Conservation (phyloP, 2,797 vertebrate species). For the Sebastes variabilis region DNA sequence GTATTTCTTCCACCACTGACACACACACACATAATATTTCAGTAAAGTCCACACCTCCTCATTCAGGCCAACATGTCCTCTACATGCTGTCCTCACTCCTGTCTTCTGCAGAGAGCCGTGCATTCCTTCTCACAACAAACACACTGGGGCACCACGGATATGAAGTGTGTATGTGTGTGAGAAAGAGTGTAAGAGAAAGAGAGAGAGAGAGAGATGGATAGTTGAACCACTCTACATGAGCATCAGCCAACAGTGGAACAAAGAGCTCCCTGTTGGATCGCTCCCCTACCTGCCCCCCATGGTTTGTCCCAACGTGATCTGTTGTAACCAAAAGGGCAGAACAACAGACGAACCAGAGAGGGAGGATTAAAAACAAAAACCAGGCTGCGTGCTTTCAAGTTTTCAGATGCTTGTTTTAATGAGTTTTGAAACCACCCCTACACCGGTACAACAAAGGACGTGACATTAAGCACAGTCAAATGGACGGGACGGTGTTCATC, state of each 20-base stretch:
- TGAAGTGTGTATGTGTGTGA: background rate
- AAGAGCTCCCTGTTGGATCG: conserved; percentile 45
- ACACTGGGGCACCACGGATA: background rate
- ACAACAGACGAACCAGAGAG: conserved; percentile 9
- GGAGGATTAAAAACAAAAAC: conserved; percentile 4
- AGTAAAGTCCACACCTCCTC: background rate
- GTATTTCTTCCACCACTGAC: background rate
- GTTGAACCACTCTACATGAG: conserved; percentile 35
- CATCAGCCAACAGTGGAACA: conserved; percentile 64
- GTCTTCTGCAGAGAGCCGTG: conserved; percentile 9
- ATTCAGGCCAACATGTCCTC: background rate
- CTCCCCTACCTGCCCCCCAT: conserved; percentile 26
- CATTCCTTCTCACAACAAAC: conserved; percentile 47
- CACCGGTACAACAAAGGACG: conserved; percentile 15
- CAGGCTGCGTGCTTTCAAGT: conserved; percentile 16
- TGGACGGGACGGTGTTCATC: background rate
- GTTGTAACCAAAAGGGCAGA: conserved; percentile 22
- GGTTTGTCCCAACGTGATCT: conserved; percentile 32
- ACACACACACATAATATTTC: background rate
- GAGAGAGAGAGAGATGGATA: conserved; percentile 9
- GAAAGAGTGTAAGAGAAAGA: no score
- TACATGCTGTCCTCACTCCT: background rate
- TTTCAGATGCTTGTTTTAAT: conserved; percentile 54
- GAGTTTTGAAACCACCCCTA: conserved; percentile 14
- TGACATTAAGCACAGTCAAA: conserved; percentile 18